Evolutionary conservation across 2,797 vertebrate species (phyloP).

Genomic region (Ptychadena robeensis): DNA sequence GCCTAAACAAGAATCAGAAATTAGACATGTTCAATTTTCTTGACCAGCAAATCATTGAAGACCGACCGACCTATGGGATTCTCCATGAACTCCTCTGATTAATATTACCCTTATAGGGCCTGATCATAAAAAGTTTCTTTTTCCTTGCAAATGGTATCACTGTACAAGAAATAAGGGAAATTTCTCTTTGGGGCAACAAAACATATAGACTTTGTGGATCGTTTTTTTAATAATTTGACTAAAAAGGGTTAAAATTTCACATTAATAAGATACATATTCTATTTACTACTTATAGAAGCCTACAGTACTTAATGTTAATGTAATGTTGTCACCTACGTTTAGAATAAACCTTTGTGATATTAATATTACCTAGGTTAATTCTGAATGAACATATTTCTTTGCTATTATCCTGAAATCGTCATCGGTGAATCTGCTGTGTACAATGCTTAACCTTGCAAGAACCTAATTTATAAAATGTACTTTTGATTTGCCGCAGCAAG

Average conservation of each 20-base stretch:
- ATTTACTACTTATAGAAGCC: background rate
- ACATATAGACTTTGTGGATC: too few species aligned
- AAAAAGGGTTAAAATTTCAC: background rate
- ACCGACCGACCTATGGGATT: too few species aligned
- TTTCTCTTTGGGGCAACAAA: background rate
- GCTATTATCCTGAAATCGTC: slow-evolving; percentile 38
- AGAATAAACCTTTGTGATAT: background rate
- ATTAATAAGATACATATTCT: background rate
- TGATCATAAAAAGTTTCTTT: too few species aligned
- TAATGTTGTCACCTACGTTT: too few species aligned
- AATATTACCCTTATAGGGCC: too few species aligned
- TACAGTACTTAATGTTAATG: background rate
- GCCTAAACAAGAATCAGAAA: too few species aligned
- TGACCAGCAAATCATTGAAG: too few species aligned
- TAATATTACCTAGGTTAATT: background rate
- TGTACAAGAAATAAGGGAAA: too few species aligned
- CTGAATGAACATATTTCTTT: slow-evolving; percentile 26
- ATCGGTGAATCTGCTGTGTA: slow-evolving; percentile 31
- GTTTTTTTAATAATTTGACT: too few species aligned
- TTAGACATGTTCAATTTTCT: too few species aligned
- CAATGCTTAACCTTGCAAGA: slow-evolving; percentile 51
- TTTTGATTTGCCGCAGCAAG: slow-evolving; percentile 47
- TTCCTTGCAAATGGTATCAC: too few species aligned
- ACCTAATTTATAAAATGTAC: slow-evolving; percentile 39
- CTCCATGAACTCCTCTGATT: too few species aligned